These are phyloP conservation scores for Australoheros facetus DNA, from an alignment of 2,797 vertebrate genomes.

Conservation along the genomic window DNA sequence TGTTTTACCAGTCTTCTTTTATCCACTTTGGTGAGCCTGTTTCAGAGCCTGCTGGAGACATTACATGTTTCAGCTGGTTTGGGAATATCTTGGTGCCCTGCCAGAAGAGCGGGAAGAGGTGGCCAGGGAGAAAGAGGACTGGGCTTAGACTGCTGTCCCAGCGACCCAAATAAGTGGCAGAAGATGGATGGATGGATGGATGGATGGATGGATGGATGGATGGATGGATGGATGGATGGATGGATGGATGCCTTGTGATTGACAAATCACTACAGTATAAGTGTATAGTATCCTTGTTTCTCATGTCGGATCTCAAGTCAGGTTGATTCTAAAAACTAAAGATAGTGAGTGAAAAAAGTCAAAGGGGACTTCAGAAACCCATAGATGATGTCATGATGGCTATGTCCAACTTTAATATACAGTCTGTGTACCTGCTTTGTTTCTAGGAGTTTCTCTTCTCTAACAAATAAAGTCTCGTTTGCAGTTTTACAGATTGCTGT, in stretches of 20 bases:
- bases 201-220: too few species aligned
- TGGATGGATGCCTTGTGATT: too few species aligned
- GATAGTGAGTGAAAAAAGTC: neutral
- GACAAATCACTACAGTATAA: neutral
- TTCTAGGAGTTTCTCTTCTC: neutral
- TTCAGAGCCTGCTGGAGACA: neutral
- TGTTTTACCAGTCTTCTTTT: neutral
- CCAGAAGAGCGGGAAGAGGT: too few species aligned
- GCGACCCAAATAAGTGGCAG: too few species aligned
- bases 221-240: too few species aligned
- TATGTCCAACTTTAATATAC: neutral
- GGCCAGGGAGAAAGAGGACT: too few species aligned
- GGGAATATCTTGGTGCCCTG: too few species aligned
- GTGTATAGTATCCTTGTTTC: neutral
- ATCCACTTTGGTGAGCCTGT: neutral
- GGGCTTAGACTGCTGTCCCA: too few species aligned
- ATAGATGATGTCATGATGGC: neutral
- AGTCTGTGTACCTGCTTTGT: neutral
- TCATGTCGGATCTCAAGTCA: neutral
- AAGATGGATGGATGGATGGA: too few species aligned
- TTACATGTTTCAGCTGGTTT: too few species aligned
- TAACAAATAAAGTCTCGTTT: neutral
- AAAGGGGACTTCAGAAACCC: neutral
- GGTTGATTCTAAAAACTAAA: too few species aligned
- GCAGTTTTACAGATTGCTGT: neutral